Conservation (phyloP, 2,797 vertebrate species). For the Coregonus ussuriensis region DNA sequence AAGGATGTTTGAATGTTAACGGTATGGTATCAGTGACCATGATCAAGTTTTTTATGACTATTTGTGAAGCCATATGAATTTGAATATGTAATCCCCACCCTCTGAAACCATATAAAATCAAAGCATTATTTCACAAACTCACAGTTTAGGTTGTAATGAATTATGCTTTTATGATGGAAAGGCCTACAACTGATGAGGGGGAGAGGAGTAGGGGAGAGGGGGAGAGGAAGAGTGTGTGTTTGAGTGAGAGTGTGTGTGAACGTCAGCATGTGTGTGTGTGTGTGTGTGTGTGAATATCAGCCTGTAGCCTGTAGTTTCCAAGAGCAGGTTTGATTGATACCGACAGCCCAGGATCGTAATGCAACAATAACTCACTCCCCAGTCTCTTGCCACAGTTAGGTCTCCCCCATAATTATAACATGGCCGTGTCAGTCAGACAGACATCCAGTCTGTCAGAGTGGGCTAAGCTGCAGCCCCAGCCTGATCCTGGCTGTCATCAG, state of each 20-base stretch:
- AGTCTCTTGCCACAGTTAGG: neutral
- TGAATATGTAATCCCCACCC: neutral
- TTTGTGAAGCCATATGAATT: neutral
- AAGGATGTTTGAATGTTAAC: neutral
- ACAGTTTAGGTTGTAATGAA: neutral
- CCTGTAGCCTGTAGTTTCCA: neutral
- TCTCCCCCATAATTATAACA: neutral
- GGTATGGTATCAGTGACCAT: neutral
- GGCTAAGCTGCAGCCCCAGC: conserved; percentile 9
- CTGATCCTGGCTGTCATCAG: conserved; percentile 16
- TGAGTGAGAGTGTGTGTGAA: neutral
- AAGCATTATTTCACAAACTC: neutral
- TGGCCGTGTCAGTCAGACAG: neutral
- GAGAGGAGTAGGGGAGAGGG: neutral
- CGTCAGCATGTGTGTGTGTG: neutral
- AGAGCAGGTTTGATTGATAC: neutral
- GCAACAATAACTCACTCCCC: neutral
- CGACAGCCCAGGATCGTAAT: neutral
- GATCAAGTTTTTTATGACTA: neutral
- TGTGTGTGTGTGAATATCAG: neutral
- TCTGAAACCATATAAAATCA: neutral
- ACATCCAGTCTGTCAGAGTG: conserved; percentile 22
- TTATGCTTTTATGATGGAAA: neutral
- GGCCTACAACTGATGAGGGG: neutral
- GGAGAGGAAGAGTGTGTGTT: neutral